Percentiles rank a stretch among this genome's conserved stretches.
Conservation (phyloP, 2,113 vertebrate species). For the Callithrix jacchus region DNA sequence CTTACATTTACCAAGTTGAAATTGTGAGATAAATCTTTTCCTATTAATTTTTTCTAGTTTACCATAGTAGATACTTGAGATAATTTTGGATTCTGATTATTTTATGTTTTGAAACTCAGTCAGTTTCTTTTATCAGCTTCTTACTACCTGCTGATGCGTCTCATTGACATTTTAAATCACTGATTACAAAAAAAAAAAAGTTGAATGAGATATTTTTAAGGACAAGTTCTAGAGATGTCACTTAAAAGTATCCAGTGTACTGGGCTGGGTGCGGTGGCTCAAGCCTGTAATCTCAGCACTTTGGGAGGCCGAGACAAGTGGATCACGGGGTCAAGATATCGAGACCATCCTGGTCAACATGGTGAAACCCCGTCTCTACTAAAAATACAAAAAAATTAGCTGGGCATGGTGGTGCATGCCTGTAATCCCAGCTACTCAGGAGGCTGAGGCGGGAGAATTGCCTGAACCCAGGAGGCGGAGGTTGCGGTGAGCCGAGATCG, state of each 20-base stretch:
- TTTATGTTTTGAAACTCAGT: not conserved
- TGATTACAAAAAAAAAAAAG: not conserved
- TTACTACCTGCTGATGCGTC: not conserved
- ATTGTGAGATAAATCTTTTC: not conserved
- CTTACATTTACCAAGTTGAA: not conserved
- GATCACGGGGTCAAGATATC: too few relatives aligned
- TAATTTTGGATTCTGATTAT: constrained; percentile 24
- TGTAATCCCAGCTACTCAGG: too few relatives aligned
- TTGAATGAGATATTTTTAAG: not conserved
- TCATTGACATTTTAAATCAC: not conserved
- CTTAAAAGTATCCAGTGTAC: not conserved
- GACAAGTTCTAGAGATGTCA: not conserved
- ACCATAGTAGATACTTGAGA: not conserved
- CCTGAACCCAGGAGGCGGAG: too few relatives aligned
- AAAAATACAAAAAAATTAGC: too few relatives aligned
- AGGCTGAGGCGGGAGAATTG: too few relatives aligned
- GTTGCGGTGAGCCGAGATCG: too few relatives aligned
- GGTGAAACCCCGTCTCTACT: too few relatives aligned
- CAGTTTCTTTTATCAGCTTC: not conserved
- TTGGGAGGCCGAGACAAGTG: too few relatives aligned
- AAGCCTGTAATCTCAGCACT: too few relatives aligned
- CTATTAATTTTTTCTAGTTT: not conserved
- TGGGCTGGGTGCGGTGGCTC: not conserved
- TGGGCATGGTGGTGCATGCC: too few relatives aligned
- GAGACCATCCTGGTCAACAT: too few relatives aligned